Evolutionary conservation across 2,888 invertebrate species (phyloP).

Genomic region (Sinopyrophorus schimmeli): DNA sequence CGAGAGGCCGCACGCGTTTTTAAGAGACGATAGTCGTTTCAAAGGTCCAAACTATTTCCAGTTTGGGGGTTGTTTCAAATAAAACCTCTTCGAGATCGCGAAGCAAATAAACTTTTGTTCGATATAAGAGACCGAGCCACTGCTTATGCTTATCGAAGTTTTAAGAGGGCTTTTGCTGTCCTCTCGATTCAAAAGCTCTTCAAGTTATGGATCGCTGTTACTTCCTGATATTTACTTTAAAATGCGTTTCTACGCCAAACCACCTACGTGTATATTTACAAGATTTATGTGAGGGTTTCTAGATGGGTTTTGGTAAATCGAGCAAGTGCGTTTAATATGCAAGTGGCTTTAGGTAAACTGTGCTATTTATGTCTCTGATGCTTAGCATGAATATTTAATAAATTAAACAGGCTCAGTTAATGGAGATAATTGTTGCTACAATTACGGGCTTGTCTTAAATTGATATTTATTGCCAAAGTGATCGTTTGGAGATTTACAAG

Average conservation of each 20-base stretch:
- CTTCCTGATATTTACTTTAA: conserved; percentile 8
- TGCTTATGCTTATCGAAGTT: conserved; percentile 18
- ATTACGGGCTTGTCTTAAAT: no score
- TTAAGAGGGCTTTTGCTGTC: conserved; percentile 13
- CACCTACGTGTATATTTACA: background rate
- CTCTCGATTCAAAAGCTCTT: conserved; percentile 11
- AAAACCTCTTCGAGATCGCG: conserved; percentile 3
- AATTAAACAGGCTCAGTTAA: no score
- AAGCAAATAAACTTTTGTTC: conserved; percentile 10
- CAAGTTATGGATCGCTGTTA: conserved; percentile 9
- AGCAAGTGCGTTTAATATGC: conserved; percentile 7
- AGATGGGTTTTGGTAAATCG: conserved; percentile 3
- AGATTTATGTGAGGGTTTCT: conserved; percentile 2
- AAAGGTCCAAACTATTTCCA: background rate
- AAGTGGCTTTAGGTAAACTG: conserved; percentile 7
- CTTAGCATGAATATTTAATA: no score
- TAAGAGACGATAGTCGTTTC: conserved; percentile 1
- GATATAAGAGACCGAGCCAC: conserved; percentile 2
- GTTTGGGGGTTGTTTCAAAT: background rate
- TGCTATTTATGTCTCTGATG: conserved; percentile 3
- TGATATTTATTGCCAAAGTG: no score
- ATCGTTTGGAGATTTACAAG: no score
- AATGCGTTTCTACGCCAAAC: background rate
- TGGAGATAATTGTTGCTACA: no score
- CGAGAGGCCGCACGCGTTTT: conserved; percentile 6